phyloP scores from a whole-genome alignment of 2,888 invertebrate genomes.

The Actias luna region DNA sequence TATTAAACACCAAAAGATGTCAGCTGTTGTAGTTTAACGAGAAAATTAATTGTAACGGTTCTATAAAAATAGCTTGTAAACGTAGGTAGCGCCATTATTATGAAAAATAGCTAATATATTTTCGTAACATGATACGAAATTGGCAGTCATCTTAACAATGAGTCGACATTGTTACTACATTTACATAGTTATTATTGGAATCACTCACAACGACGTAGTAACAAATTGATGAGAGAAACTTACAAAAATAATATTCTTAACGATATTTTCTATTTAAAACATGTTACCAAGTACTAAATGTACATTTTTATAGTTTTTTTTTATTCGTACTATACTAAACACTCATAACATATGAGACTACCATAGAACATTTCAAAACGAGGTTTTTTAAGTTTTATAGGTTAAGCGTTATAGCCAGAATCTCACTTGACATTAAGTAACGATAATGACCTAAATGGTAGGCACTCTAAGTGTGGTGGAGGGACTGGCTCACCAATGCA shows the following conservation, averaged over 20 bases:
- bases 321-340: background rate
- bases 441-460: too few species aligned
- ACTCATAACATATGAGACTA: background rate
- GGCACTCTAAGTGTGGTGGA: too few species aligned
- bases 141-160: constrained; percentile 27
- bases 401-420: too few species aligned
- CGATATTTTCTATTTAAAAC: background rate
- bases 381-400: too few species aligned
- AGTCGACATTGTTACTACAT: constrained; percentile 24
- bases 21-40: background rate
- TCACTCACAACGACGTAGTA: background rate
- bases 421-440: too few species aligned
- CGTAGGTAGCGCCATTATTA: background rate
- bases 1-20: background rate
- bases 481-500: too few species aligned
- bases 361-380: too few species aligned
- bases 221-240: background rate
- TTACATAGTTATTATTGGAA: constrained; percentile 10
- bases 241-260: background rate
- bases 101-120: constrained; percentile 29
- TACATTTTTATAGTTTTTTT: background rate
- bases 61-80: background rate
- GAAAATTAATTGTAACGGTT: background rate
- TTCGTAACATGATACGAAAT: constrained; percentile 33
- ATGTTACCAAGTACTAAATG: background rate